Conservation (phyloP, 2,797 vertebrate species). For the Urophycis tenuis region DNA sequence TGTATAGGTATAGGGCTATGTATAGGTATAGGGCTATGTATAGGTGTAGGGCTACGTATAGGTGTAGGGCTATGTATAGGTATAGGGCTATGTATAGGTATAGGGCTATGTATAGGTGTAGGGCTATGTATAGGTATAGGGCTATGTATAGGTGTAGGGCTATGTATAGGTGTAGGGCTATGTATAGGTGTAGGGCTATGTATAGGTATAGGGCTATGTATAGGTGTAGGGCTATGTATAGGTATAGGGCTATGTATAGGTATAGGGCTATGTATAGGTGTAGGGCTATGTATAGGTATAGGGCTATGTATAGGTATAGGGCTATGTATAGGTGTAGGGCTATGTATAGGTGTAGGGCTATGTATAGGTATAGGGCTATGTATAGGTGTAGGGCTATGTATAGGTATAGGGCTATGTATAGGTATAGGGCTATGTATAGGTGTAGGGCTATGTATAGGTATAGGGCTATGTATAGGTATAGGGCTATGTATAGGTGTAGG, state of each 20-base stretch:
- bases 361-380: no score
- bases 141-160: conserved; percentile 38
- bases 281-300: no score
- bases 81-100: no score
- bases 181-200: conserved; percentile 41
- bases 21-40: conserved; percentile 40
- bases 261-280: conserved; percentile 41
- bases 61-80: conserved; percentile 40
- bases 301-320: conserved; percentile 38
- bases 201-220: no score
- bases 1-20: no score
- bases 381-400: conserved; percentile 41
- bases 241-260: conserved; percentile 40
- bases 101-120: conserved; percentile 40
- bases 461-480: conserved; percentile 40
- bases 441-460: no score
- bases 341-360: conserved; percentile 40
- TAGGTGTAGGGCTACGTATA: conserved; percentile 40
- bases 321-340: no score
- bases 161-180: no score
- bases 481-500: no score
- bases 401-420: conserved; percentile 38
- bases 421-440: conserved; percentile 41
- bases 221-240: conserved; percentile 40
- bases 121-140: no score